Evolutionary conservation across 2,888 invertebrate genomes (phyloP), one percentile per base, ranked within the genome.

Genomic region (Pantelozetes paolii): DNA sequence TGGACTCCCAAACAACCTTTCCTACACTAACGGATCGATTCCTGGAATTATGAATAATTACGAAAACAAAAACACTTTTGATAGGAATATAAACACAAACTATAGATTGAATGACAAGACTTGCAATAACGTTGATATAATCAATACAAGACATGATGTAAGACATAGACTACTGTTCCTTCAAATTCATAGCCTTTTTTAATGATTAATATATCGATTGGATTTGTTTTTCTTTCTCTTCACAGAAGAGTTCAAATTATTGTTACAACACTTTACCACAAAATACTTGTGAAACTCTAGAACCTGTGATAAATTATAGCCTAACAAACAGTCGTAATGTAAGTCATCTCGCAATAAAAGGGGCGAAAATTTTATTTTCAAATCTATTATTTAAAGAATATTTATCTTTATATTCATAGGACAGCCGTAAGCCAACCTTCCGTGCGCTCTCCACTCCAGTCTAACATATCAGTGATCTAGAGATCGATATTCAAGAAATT

Each of bases 281-380:
- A 69, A 69, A 20, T 28, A 45, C 26, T 36, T 42, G 69, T 26
- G 69, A 69, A 45, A 69, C 69, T 0, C 26, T 69, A 45, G 69
- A 69, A 26, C 42, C 69, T 69, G 69, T 69, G 69, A 69, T 69
- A 69, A 69, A 69, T 69, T 69, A 69, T 15, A 69, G 69, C 69
- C 40, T 45, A 69, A 69, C 69, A 20, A 69, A 26, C 28, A 69
- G 28, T 69, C 69, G 69, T 23, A 69, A 69, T 69, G 69, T 69
- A 69, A 69, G 69, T 64, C 62, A 64, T 64, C 62, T 23, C 18
- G 13, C 3, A 36, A 15, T n/a, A 64, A 20, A 64, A n/a, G 18
- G 20, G 18, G 28, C 23, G 18, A 32, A 30, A 30, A 59, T 2
- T 28, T n/a, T 62, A 20, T 36, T 1, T 20, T 32, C 9, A n/a